Percentiles rank a stretch among this genome's conserved stretches.
phyloP scores from a whole-genome alignment of 1,140 invertebrate species.

The Diploscapter pachys region DNA sequence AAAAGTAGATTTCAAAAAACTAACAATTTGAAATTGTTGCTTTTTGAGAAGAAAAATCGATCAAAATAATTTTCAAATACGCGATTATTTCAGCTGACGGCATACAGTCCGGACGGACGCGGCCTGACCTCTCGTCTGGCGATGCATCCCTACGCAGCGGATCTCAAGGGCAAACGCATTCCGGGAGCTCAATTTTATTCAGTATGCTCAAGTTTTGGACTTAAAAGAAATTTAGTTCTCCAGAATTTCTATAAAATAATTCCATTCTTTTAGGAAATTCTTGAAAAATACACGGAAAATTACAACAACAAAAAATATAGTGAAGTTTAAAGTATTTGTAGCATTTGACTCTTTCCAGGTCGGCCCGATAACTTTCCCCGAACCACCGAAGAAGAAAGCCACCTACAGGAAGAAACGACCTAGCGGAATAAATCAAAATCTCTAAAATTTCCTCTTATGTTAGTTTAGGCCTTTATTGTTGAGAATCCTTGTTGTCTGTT shows the following conservation, averaged over 20 bases:
- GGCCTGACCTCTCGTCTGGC: constrained; percentile 63
- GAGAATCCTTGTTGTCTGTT: neutral
- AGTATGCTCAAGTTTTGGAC: constrained; percentile 48
- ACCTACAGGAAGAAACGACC: constrained; percentile 7
- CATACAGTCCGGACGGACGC: constrained; percentile 60
- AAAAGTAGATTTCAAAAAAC: too few relatives aligned
- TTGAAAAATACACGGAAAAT: too few relatives aligned
- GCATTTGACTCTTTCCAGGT: constrained; percentile 5
- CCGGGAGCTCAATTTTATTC: constrained; percentile 49
- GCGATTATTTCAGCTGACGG: constrained; percentile 60
- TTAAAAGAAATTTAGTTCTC: too few relatives aligned
- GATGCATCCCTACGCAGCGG: constrained; percentile 70
- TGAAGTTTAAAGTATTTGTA: neutral
- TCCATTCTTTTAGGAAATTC: too few relatives aligned
- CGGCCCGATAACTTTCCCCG: constrained; percentile 30
- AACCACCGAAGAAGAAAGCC: constrained; percentile 7
- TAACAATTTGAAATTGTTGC: too few relatives aligned
- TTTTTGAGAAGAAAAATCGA: too few relatives aligned
- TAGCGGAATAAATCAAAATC: neutral
- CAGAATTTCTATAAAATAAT: too few relatives aligned
- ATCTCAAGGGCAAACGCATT: constrained; percentile 70
- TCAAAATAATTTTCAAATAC: too few relatives aligned
- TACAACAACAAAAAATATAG: too few relatives aligned
- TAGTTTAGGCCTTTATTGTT: constrained; percentile 14
- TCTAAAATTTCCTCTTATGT: neutral